These are phyloP conservation scores for Lepus oiostolus DNA, from an alignment of 2,797 vertebrate genomes.

Conservation along the genomic window DNA sequence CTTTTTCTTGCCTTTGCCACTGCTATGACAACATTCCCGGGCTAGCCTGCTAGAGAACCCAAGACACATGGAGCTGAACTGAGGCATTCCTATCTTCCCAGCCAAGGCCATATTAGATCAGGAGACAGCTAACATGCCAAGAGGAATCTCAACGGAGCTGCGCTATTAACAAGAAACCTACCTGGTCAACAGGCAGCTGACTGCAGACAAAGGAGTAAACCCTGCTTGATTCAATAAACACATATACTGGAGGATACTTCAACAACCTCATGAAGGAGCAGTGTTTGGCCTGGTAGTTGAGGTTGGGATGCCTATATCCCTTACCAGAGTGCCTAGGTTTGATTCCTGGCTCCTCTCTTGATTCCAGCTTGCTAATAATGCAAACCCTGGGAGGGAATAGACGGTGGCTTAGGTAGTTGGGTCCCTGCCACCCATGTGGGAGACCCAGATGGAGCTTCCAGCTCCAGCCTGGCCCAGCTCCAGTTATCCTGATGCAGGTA, in stretches of 20 bases:
- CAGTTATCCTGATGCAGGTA: no score
- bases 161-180: neutral
- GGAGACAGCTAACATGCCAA: neutral
- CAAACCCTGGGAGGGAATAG: no score
- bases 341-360: no score
- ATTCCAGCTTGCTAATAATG: no score
- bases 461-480: no score
- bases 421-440: no score
- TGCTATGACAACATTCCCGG: neutral
- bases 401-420: no score
- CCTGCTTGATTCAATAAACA: neutral
- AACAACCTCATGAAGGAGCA: no score
- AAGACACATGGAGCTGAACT: neutral
- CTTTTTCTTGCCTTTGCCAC: neutral
- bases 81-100: neutral
- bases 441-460: no score
- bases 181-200: neutral
- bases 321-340: no score
- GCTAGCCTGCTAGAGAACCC: neutral
- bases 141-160: neutral
- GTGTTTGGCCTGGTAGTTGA: neutral
- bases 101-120: conserved; percentile 33
- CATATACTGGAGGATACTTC: neutral
- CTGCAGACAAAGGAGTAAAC: neutral
- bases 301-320: no score